Conservation (phyloP, 2,113 vertebrate species). For the Petroica traversi region DNA sequence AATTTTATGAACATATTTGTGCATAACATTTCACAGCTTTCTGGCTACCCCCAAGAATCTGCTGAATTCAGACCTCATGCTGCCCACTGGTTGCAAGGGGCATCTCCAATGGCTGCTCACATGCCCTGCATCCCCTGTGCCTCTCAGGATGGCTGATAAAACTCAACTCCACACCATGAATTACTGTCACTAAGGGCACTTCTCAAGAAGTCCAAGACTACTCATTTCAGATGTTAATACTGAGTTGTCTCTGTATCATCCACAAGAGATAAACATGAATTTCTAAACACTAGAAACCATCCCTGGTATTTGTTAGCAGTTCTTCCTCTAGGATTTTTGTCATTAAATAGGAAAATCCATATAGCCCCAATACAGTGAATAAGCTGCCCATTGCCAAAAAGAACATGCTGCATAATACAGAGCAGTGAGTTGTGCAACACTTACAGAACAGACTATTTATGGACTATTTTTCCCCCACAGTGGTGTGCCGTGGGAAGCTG, state of each 20-base stretch:
- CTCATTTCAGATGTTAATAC: not conserved
- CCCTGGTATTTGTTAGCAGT: not conserved
- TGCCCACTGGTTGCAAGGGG: not conserved
- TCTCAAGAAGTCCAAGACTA: not conserved
- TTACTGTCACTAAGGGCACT: not conserved
- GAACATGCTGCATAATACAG: not conserved
- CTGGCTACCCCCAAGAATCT: not conserved
- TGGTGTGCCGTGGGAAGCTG: not conserved
- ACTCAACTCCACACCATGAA: not conserved
- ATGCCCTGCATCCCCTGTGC: not conserved
- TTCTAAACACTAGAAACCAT: not conserved
- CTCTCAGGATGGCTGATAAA: not conserved
- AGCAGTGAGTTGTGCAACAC: not conserved
- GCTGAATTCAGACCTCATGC: not conserved
- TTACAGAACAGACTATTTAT: not conserved
- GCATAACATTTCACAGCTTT: not conserved
- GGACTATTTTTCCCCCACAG: not conserved
- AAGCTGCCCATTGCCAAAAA: not conserved
- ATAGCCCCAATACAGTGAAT: not conserved
- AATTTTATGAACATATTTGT: not conserved
- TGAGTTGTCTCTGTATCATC: not conserved
- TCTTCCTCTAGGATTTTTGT: not conserved
- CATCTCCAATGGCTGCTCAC: not conserved
- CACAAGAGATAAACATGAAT: not conserved
- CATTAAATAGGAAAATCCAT: not conserved